Evolutionary conservation across 2,113 vertebrate genomes (phyloP).

Genomic region (Geococcyx californianus): DNA sequence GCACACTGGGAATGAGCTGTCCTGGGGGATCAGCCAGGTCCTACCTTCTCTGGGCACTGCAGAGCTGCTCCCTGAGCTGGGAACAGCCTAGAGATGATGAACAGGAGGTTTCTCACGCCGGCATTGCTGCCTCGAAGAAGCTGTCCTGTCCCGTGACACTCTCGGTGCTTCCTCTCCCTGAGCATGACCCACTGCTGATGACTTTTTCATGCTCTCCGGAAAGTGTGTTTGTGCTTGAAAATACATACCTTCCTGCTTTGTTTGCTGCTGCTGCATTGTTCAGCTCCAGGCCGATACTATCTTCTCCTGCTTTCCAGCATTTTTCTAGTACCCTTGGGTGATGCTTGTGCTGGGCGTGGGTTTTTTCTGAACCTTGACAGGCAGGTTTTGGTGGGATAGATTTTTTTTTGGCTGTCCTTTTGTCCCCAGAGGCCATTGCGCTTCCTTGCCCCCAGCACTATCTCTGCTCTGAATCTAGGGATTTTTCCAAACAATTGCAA

Average conservation of each 20-base stretch:
- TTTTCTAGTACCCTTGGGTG: slow-evolving; percentile 27
- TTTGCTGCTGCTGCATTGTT: slow-evolving; percentile 33
- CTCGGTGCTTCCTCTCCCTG: neutral
- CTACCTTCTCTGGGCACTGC: neutral
- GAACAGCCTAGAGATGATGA: neutral
- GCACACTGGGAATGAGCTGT: neutral
- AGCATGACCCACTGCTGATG: neutral
- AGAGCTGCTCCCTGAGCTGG: neutral
- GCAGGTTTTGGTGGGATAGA: neutral
- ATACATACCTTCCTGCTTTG: slow-evolving; percentile 42
- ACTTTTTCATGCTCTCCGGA: slow-evolving; percentile 56
- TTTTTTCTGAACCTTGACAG: neutral
- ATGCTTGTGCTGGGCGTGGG: neutral
- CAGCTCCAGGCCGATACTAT: slow-evolving; percentile 1
- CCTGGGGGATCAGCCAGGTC: accelerated
- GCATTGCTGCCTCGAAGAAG: neutral
- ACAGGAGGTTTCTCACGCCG: neutral
- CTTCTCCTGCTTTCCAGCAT: slow-evolving; percentile 26
- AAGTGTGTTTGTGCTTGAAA: slow-evolving; percentile 29
- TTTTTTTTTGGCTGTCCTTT: neutral
- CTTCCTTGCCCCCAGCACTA: neutral
- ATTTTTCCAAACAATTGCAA: slow-evolving; percentile 40
- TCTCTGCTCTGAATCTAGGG: neutral
- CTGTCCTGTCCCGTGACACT: neutral
- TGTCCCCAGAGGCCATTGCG: neutral